Conservation (phyloP, 2,113 vertebrate genomes). For the Vidua chalybeata region DNA sequence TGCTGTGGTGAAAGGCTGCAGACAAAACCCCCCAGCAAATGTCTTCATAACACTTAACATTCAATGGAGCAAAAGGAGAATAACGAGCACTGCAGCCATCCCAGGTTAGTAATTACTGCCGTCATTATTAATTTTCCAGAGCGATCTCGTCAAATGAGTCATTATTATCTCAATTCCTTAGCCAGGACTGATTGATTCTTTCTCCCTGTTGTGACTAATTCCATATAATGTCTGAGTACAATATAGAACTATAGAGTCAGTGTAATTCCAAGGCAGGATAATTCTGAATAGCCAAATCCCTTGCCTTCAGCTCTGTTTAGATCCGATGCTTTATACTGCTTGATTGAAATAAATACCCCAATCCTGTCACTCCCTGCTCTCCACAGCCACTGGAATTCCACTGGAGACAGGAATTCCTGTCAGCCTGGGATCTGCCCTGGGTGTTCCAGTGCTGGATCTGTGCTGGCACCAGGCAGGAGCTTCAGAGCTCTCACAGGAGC, state of each 20-base stretch:
- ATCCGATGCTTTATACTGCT: not conserved
- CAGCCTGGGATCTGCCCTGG: not conserved
- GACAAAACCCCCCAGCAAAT: not conserved
- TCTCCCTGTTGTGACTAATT: conserved; percentile 70
- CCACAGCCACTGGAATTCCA: not conserved
- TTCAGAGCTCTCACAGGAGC: not conserved
- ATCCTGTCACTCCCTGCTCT: not conserved
- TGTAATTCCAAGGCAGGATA: not conserved
- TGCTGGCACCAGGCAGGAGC: not conserved
- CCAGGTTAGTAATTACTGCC: conserved; percentile 69
- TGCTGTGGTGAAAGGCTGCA: not conserved
- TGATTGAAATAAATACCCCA: conserved; percentile 37
- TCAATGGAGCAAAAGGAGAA: conserved; percentile 37
- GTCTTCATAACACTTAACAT: conserved; percentile 5
- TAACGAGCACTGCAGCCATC: conserved; percentile 48
- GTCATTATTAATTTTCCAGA: conserved; percentile 73
- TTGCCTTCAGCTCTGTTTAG: conserved; percentile 23
- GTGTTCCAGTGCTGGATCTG: not conserved
- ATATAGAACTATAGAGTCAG: conserved; percentile 10
- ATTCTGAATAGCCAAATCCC: conserved; percentile 37
- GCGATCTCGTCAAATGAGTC: conserved; percentile 61
- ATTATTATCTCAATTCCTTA: conserved; percentile 64
- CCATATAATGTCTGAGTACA: conserved; percentile 45
- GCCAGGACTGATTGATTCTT: conserved; percentile 68
- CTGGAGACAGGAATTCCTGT: not conserved